A percentile compares a stretch with the other conserved stretches of the same genome.
phyloP scores from a whole-genome alignment of 2,113 vertebrate genomes.

The Siniperca chuatsi region DNA sequence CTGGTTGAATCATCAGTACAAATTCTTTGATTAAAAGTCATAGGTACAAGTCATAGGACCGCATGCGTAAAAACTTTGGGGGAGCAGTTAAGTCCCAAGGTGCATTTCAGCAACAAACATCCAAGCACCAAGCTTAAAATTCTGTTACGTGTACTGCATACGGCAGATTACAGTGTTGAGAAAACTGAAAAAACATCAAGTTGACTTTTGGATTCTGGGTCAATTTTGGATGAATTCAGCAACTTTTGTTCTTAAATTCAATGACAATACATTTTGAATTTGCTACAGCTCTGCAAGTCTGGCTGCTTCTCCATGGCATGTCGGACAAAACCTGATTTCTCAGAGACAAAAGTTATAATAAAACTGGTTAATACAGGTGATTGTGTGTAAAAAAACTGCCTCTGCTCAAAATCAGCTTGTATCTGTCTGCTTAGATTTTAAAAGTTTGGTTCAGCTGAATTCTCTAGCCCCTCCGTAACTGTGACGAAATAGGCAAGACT shows the following conservation, averaged over 20 bases:
- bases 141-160: no score
- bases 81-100: background rate
- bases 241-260: background rate
- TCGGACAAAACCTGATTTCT: background rate
- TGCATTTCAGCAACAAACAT: background rate
- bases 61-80: background rate
- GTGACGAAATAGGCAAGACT: background rate
- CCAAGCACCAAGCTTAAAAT: background rate
- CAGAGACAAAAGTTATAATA: background rate
- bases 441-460: background rate
- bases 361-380: background rate
- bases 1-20: background rate
- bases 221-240: background rate
- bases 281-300: background rate
- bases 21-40: no score
- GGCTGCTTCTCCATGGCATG: background rate
- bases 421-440: background rate
- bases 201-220: background rate
- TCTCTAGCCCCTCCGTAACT: background rate
- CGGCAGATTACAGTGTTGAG: background rate
- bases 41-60: no score
- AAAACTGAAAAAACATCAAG: background rate
- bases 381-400: background rate
- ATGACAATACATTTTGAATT: background rate
- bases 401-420: background rate